Base-by-base conservation (phyloP, 2,888 invertebrate species). In the Osedax fenrisi region DNA sequence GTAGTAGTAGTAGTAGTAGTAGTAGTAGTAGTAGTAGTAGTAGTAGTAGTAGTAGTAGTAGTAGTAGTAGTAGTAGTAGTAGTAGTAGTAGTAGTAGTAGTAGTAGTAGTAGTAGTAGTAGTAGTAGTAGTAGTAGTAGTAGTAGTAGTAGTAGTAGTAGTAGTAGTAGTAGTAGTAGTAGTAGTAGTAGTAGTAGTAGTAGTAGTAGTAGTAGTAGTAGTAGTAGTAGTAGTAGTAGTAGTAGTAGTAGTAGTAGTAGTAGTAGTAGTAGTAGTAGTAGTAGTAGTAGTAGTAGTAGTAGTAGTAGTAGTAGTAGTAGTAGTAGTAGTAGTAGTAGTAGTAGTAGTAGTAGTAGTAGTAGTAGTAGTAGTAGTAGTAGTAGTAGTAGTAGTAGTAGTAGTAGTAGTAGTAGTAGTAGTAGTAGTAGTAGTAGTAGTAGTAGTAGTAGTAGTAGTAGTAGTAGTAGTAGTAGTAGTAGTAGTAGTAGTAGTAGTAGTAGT, bases 401-500 rank as follows among this genome's bases (percentile, higher is more conserved):
- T 24, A 66, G 67, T 66, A 66, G 67, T 24, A 66, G 67, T 66
- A 66, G 67, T 66, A 66, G 67, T 66, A 66, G 67, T 66, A 66
- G 67, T 3, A 66, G 67, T 66, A 66, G 67, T 66, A 66, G 67
- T 69, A 74, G 41, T 72, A 70, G 66, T 74, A 74, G 24, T 70
- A 72, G 67, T 27, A 71, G 67, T 70, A 74, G 27, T 25, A 74
- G 67, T 70, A 72, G 41, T 74, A 74, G 66, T 68, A 74, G 27
- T 74, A 74, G 66, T 74, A 27, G 27, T 74, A 74, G 66, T 70
- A 69, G 66, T 69, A 74, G 26, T 74, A 74, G 66, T 74, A 74
- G 66, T 74, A 74, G 66, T 70, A 70, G 27, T 74, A 74, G 66
- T 68, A 74, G 66, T 74, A 68, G 66, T 69, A 74, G 66, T 70